Evolutionary conservation across 2,797 vertebrate genomes (phyloP), one percentile per base, ranked within the genome.

Genomic region (Coregonus suidteri): DNA sequence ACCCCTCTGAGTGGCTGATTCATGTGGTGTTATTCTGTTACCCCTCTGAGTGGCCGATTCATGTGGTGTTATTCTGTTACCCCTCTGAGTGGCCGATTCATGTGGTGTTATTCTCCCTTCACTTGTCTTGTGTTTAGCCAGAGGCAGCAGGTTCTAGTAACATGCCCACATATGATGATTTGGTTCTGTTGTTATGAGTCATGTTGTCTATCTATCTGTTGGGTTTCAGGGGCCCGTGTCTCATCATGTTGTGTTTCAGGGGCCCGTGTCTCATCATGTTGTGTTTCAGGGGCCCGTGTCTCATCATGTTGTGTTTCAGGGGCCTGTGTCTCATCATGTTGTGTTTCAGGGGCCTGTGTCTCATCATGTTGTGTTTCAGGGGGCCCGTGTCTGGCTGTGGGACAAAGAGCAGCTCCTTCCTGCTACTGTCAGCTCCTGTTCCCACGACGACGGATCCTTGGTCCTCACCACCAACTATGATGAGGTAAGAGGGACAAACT

Each of bases 321-420:
- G 95, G 83, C 25, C 25, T 1, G 25, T 25, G 25, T 25, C 25
- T 25, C 25, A 25, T 25, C 25, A 25, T 25, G 25, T 25, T 25
- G 25, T 25, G 25, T 25, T 25, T 25, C 25, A 25, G 25, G 25
- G 25, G 90, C 93, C 86, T 93, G 85, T 71, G 94, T 97, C 71
- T 97, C 25, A 25, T 25, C 25, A 25, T 25, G 25, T 25, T 25
- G 25, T 25, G 75, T 92, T 92, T 76, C 93, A 97, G 96, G 96
- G 95, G 83, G 90, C 93, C 86, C 93, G 85, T 71, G 94, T 97
- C 71, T 97, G 96, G 96, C 92, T 96, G 81, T 86, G 89, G 83
- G 93, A 95, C 85, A 94, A 95, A 87, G 94, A 95, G 67, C 94
- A 95, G 85, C 93, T 96, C 90, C 93, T 94, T 73, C 96, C 96